Evolutionary conservation across 2,888 invertebrate genomes (phyloP).

Genomic region (Pteria penguin): DNA sequence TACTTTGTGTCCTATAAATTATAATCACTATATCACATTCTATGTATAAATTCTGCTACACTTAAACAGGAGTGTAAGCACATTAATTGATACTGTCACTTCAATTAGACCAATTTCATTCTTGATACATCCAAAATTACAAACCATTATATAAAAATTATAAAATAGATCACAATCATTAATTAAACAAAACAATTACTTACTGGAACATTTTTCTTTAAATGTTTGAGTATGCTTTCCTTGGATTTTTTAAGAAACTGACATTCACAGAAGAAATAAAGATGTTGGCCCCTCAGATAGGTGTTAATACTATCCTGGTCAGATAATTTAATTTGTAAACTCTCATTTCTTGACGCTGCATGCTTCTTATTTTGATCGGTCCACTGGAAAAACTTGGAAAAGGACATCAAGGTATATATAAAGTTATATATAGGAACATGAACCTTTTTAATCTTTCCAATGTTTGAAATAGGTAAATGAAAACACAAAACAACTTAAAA

Average conservation of each 20-base stretch:
- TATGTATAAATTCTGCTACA: background rate
- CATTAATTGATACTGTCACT: too few relatives aligned
- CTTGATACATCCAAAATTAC: too few relatives aligned
- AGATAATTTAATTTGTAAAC: conserved; percentile 45
- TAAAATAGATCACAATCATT: background rate
- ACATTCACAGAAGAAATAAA: conserved; percentile 71
- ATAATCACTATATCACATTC: too few relatives aligned
- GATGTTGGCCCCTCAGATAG: conserved; percentile 60
- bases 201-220: conserved; percentile 52
- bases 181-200: conserved; percentile 5
- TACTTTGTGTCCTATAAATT: too few relatives aligned
- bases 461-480: too few relatives aligned
- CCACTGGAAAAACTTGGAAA: conserved; percentile 73
- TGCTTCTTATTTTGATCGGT: conserved; percentile 51
- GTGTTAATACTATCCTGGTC: conserved; percentile 59
- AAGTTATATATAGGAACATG: too few relatives aligned
- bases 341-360: conserved; percentile 13
- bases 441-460: too few relatives aligned
- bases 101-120: too few relatives aligned
- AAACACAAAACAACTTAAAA: too few relatives aligned
- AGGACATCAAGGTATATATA: too few relatives aligned
- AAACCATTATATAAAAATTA: too few relatives aligned
- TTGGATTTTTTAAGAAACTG: conserved; percentile 52
- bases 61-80: too few relatives aligned
- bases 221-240: conserved; percentile 52